phyloP scores from a whole-genome alignment of 2,797 vertebrate species.

The Paratrypauchen microcephalus region DNA sequence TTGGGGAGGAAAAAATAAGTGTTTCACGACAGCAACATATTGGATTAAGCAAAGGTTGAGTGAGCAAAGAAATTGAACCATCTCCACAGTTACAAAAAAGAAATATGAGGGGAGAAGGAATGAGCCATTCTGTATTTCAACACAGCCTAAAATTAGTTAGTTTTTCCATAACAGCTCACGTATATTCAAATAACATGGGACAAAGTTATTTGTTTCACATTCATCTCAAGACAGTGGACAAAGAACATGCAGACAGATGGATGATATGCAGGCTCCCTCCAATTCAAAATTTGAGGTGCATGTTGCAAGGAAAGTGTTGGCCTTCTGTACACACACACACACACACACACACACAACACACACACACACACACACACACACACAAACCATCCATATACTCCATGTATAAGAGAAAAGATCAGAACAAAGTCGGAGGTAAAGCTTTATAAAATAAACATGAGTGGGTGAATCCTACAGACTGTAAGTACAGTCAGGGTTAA shows the following conservation, averaged over 20 bases:
- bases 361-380: neutral
- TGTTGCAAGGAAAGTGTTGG: neutral
- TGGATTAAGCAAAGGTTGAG: slow-evolving; percentile 5
- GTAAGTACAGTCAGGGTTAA: slow-evolving; percentile 13
- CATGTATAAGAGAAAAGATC: neutral
- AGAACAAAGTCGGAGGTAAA: slow-evolving; percentile 21
- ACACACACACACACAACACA: too few relatives aligned
- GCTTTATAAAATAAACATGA: slow-evolving; percentile 24
- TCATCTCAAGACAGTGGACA: neutral
- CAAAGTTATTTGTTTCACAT: too few relatives aligned
- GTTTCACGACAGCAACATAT: neutral
- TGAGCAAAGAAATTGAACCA: slow-evolving; percentile 2
- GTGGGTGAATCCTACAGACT: slow-evolving; percentile 29
- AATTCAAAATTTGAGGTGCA: neutral
- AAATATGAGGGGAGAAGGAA: neutral
- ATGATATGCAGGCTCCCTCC: neutral
- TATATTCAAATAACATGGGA: too few relatives aligned
- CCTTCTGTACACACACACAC: neutral
- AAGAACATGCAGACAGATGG: neutral
- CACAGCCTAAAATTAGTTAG: neutral
- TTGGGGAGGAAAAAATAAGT: neutral
- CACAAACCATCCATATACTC: neutral
- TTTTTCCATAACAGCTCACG: neutral
- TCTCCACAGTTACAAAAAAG: slow-evolving; percentile 13
- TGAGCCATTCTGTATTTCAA: neutral